Evolutionary conservation across 1,140 invertebrate genomes (phyloP), one percentile per base, ranked within the genome.

Genomic region (Papilio helenus): DNA sequence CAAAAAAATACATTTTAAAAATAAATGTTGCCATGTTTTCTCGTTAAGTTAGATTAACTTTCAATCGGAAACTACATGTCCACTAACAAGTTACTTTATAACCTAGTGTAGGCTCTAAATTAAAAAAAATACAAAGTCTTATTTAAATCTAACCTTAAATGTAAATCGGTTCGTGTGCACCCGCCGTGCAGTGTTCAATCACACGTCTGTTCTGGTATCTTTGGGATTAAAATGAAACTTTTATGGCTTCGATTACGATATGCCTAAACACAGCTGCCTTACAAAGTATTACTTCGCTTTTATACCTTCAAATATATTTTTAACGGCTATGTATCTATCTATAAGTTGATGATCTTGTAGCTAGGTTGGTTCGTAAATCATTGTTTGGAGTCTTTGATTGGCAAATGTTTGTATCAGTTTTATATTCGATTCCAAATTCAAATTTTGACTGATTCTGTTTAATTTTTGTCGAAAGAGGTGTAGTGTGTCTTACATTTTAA

Each of bases 171-270:
- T 83, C 82, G 81, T 86, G 86, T 85, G 88, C 89, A 91, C 88
- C 90, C 85, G 83, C 81, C 80, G 80, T 78, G 83, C 81, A 87
- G 84, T 88, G 81, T 88, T 92, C 90, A 93, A 92, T 92, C 88
- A 92, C 85, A 92, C 86, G 85, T 92, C 90, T 89, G 89, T 89
- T 87, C 86, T 86, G 87, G 88, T 92, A 93, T 93, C 90, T 92
- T 82, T 80, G 84, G 90, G 87, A 91, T 93, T 93, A 93, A 92
- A 93, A 92, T 91, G 90, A 93, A 93, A 92, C 89, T 93, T 93
- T 93, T 92, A 92, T 90, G 82, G 85, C 88, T 88, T 87, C 84
- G 82, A 86, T 89, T 87, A 86, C 84, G 83, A 85, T 89, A 81
- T 85, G 82, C 80, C 82, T 76, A 79, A 87, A 87, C 84, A 85